phyloP scores from a whole-genome alignment of 2,113 vertebrate genomes.

The Centropus bengalensis region DNA sequence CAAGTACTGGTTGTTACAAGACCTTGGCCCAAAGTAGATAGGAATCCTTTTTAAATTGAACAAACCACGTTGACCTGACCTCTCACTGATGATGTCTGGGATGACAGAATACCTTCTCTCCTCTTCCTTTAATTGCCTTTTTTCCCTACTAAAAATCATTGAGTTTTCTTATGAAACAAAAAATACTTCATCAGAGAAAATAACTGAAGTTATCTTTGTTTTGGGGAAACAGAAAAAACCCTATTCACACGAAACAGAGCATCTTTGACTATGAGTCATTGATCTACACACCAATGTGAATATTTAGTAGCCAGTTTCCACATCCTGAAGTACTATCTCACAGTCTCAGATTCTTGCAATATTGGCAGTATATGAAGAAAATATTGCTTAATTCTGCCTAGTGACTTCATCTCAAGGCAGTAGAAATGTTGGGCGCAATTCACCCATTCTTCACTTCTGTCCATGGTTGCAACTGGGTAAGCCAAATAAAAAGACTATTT shows the following conservation, averaged over 20 bases:
- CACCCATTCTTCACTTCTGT: background rate
- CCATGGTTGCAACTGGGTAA: background rate
- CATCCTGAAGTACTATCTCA: background rate
- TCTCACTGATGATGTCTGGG: background rate
- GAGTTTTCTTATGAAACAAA: background rate
- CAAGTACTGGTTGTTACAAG: background rate
- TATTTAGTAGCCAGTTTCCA: background rate
- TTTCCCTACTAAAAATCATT: background rate
- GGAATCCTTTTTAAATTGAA: background rate
- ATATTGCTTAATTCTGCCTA: background rate
- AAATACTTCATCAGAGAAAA: background rate
- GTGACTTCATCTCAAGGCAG: background rate
- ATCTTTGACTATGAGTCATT: background rate
- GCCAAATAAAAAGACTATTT: background rate
- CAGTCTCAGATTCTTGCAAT: background rate
- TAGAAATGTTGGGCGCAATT: background rate
- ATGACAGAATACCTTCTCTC: background rate
- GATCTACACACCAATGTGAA: background rate
- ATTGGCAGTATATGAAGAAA: background rate
- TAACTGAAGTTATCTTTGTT: background rate
- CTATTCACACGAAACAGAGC: background rate
- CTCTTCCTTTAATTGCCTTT: background rate
- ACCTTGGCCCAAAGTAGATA: background rate
- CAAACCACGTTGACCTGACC: background rate
- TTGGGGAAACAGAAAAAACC: background rate